Evolutionary conservation across 2,113 vertebrate species (phyloP).

Genomic region (Xiphophorus maculatus): DNA sequence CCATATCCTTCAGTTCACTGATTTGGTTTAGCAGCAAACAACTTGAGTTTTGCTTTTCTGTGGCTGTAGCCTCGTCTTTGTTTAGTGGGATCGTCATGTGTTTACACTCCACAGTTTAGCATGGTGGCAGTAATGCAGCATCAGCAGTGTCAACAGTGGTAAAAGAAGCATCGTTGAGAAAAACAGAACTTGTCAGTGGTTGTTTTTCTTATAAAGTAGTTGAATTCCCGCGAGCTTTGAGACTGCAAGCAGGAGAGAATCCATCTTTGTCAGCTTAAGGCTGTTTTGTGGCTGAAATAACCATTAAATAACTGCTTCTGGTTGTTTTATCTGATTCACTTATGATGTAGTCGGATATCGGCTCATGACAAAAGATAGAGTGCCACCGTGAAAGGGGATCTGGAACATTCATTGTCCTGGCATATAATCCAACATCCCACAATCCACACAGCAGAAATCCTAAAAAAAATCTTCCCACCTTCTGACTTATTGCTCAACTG

Average conservation of each 20-base stretch:
- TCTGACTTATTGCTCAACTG: too few species aligned
- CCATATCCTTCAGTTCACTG: background rate
- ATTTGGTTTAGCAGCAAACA: conserved; percentile 3
- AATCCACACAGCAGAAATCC: background rate
- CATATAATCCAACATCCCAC: background rate
- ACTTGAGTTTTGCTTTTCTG: background rate
- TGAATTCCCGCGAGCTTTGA: background rate
- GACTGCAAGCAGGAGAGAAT: background rate
- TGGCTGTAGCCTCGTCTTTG: background rate
- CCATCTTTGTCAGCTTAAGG: background rate
- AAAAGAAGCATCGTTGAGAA: background rate
- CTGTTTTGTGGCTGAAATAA: background rate
- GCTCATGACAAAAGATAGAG: background rate
- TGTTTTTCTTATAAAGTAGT: background rate
- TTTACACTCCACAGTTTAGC: background rate
- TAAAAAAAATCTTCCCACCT: too few species aligned
- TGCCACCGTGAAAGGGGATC: background rate
- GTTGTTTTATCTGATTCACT: too few species aligned
- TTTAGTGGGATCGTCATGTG: background rate
- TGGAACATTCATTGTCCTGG: background rate
- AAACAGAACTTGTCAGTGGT: background rate
- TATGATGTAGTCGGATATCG: too few species aligned
- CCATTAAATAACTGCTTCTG: too few species aligned
- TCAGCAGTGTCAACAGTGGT: background rate
- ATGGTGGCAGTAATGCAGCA: background rate